A percentile compares a stretch with the other conserved stretches of the same genome.
These are phyloP conservation scores for Cathartes aura DNA, from an alignment of 2,113 vertebrate species.

Conservation along the genomic window DNA sequence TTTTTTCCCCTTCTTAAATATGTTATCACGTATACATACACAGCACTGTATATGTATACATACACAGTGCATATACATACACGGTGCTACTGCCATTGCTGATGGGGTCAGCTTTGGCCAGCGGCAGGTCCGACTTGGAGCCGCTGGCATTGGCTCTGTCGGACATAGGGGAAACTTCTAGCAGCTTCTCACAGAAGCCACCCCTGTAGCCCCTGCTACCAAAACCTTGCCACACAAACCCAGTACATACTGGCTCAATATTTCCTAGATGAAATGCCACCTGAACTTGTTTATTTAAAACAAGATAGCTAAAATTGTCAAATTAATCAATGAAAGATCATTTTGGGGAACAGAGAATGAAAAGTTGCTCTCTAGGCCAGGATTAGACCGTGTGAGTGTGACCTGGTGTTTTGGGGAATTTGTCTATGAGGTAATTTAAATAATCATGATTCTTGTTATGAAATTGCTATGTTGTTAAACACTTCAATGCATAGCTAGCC, in stretches of 20 bases:
- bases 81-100: fast-evolving
- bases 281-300: not conserved
- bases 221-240: not conserved
- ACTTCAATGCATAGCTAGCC: not conserved
- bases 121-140: fast-evolving
- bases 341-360: not conserved
- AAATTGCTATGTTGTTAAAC: not conserved
- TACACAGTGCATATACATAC: too few relatives aligned
- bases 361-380: not conserved
- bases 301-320: not conserved
- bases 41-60: too few relatives aligned
- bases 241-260: not conserved
- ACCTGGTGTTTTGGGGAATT: not conserved
- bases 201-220: too few relatives aligned
- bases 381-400: not conserved
- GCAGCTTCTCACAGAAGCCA: not conserved
- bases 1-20: not conserved
- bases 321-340: not conserved
- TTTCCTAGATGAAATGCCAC: not conserved
- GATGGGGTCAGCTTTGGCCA: not conserved
- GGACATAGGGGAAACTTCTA: not conserved
- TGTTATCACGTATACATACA: not conserved
- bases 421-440: not conserved
- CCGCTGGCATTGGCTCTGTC: too few relatives aligned
- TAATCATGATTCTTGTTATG: not conserved